Percentiles rank a stretch among this genome's conserved stretches.
phyloP scores from a whole-genome alignment of 2,888 invertebrate species.

The Allolobophora icterica region DNA sequence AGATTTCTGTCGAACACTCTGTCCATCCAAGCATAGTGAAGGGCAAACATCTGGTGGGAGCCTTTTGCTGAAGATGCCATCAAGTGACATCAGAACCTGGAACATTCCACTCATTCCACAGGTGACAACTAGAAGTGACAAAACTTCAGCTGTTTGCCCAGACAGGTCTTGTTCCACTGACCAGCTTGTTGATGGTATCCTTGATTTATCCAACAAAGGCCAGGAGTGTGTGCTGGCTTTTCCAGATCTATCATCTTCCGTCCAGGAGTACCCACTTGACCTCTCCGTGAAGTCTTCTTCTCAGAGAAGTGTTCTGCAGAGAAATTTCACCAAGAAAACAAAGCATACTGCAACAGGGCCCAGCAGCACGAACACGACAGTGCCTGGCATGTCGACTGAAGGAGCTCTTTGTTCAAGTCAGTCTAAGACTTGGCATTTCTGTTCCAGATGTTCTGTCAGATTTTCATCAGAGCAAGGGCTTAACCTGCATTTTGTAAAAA shows the following conservation, averaged over 20 bases:
- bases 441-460: not conserved
- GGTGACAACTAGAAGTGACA: not conserved
- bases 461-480: constrained; percentile 28
- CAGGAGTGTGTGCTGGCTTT: not conserved
- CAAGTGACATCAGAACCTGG: not conserved
- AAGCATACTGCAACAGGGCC: not conserved
- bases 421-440: not conserved
- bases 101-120: not conserved
- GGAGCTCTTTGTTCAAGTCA: not conserved
- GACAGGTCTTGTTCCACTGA: constrained; percentile 2
- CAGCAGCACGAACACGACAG: not conserved
- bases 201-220: constrained; percentile 26
- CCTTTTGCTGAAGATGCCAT: not conserved
- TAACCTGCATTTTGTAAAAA: constrained; percentile 20
- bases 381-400: not conserved
- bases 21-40: not conserved
- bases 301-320: not conserved
- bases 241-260: not conserved
- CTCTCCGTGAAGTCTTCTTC: constrained; percentile 12
- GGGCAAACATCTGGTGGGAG: not conserved
- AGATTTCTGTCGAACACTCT: not conserved
- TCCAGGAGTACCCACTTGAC: not conserved
- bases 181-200: not conserved
- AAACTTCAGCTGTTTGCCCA: not conserved
- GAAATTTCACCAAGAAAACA: not conserved